Evolutionary conservation across 2,888 invertebrate genomes (phyloP).

Genomic region (Seira sanloemensis): DNA sequence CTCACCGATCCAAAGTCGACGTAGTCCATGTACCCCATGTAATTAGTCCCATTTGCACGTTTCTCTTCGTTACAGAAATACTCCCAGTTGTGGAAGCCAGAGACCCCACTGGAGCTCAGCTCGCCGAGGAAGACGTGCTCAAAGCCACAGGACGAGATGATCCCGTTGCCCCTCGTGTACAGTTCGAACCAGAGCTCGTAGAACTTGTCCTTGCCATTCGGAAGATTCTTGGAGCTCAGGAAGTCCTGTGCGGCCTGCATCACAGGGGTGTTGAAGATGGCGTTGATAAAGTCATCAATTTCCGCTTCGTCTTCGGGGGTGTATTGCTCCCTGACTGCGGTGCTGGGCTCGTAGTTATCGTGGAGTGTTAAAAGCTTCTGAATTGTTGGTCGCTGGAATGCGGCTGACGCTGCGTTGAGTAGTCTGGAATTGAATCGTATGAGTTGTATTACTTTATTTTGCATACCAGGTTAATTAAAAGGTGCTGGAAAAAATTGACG

Average conservation of each 20-base stretch:
- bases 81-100: conserved; percentile 94
- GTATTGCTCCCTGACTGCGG: conserved; percentile 84
- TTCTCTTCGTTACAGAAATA: conserved; percentile 87
- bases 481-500: too few species aligned
- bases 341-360: conserved; percentile 90
- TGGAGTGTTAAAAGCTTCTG: conserved; percentile 84
- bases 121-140: conserved; percentile 95
- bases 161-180: conserved; percentile 85
- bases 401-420: conserved; percentile 80
- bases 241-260: conserved; percentile 85
- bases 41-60: conserved; percentile 81
- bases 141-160: conserved; percentile 91
- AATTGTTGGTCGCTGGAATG: conserved; percentile 83
- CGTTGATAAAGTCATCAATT: conserved; percentile 87
- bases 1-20: conserved; percentile 76
- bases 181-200: conserved; percentile 77
- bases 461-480: too few species aligned
- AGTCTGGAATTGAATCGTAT: conserved; percentile 78
- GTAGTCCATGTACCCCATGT: conserved; percentile 87
- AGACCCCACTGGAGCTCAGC: conserved; percentile 85
- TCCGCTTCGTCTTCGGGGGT: conserved; percentile 84
- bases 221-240: conserved; percentile 65
- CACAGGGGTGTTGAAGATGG: conserved; percentile 85
- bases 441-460: not conserved
- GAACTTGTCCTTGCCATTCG: conserved; percentile 56